These are phyloP conservation scores for Pristionchus japonicus DNA, from an alignment of 2,888 invertebrate genomes.

Conservation along the genomic window DNA sequence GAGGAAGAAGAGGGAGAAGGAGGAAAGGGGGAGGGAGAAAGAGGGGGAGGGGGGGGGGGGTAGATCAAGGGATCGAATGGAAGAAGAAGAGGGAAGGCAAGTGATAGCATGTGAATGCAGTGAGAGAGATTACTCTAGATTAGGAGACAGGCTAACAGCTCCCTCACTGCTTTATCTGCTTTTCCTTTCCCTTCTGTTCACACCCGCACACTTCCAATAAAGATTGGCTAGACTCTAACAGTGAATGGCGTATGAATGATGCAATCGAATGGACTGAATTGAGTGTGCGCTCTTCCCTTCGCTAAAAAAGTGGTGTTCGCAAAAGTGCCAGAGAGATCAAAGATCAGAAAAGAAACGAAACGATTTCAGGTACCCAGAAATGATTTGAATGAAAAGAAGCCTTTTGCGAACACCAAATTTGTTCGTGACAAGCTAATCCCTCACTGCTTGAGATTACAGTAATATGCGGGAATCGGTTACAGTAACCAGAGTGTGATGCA, in stretches of 20 bases:
- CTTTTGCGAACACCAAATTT: constrained; percentile 38
- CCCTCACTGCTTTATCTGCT: not conserved
- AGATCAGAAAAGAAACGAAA: not conserved
- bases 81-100: constrained; percentile 5
- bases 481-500: constrained; percentile 26
- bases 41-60: not conserved
- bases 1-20: not conserved
- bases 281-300: constrained; percentile 17
- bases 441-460: not conserved
- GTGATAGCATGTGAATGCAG: constrained; percentile 36
- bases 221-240: not conserved
- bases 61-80: constrained; percentile 12
- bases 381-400: too few species aligned
- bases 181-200: not conserved
- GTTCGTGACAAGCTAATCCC: not conserved
- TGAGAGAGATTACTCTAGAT: constrained; percentile 25
- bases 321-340: constrained; percentile 37
- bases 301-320: constrained; percentile 27
- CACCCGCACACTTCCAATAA: not conserved
- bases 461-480: not conserved
- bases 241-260: not conserved
- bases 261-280: constrained; percentile 21
- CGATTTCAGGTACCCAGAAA: not conserved
- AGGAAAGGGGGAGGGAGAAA: not conserved
- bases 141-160: not conserved